Evolutionary conservation across 2,888 invertebrate species (phyloP).

Genomic region (Hemicrepidius hirtus): DNA sequence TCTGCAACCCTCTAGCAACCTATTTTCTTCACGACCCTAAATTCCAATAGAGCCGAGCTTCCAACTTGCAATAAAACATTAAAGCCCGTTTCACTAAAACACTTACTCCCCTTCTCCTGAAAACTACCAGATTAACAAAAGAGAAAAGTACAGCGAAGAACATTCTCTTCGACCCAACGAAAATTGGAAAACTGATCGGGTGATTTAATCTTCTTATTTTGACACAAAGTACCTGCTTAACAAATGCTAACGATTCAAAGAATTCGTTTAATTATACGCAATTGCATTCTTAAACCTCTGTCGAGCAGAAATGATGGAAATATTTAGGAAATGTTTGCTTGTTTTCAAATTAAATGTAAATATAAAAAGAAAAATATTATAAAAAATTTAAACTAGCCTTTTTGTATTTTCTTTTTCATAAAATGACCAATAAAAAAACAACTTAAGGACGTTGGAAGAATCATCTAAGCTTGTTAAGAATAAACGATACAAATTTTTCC

Average conservation of each 20-base stretch:
- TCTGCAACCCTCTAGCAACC: constrained; percentile 21
- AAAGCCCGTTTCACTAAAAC: constrained; percentile 11
- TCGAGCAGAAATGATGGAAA: background rate
- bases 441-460: no score
- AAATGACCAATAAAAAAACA: no score
- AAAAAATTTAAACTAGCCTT: no score
- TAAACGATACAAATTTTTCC: no score
- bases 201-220: constrained; percentile 10
- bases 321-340: background rate
- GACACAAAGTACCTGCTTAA: constrained; percentile 9
- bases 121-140: constrained; percentile 19
- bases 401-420: no score
- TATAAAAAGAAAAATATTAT: no score
- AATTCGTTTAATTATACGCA: constrained; percentile 9
- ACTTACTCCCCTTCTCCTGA: constrained; percentile 19
- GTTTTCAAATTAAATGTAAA: background rate
- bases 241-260: constrained; percentile 5
- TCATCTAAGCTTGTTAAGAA: no score
- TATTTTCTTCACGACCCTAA: constrained; percentile 23
- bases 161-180: constrained; percentile 3
- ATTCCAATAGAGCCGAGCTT: constrained; percentile 16
- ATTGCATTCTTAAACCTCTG: constrained; percentile 3
- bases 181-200: constrained; percentile 22
- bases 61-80: constrained; percentile 16
- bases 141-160: constrained; percentile 12